Evolutionary conservation across 2,888 invertebrate species (phyloP).

Genomic region (Biston stratarius): DNA sequence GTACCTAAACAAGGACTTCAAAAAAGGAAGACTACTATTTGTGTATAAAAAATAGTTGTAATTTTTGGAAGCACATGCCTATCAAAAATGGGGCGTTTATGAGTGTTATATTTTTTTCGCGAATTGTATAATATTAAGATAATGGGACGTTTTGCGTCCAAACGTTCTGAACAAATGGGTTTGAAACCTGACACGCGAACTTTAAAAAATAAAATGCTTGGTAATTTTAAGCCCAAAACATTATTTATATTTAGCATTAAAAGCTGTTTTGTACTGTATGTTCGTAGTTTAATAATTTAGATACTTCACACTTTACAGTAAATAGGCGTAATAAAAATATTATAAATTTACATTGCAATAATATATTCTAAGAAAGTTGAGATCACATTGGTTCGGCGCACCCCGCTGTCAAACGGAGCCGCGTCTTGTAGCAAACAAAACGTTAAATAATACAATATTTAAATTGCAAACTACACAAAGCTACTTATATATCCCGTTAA

Average conservation of each 20-base stretch:
- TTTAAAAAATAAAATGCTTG: too few relatives aligned
- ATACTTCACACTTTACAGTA: conserved; percentile 15
- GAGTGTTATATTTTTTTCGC: too few relatives aligned
- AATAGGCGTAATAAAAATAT: conserved; percentile 14
- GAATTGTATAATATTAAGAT: too few relatives aligned
- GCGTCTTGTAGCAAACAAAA: conserved; percentile 8
- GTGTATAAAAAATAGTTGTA: too few relatives aligned
- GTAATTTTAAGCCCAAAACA: not conserved
- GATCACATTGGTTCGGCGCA: conserved; percentile 26
- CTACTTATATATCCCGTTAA: conserved; percentile 1
- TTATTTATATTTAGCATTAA: not conserved
- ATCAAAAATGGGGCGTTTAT: too few relatives aligned
- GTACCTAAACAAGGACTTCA: too few relatives aligned
- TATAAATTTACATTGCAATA: conserved; percentile 24
- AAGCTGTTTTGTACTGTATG: not conserved
- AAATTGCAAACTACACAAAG: conserved; percentile 20
- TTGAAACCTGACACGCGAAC: too few relatives aligned
- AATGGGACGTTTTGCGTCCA: too few relatives aligned
- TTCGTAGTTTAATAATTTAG: not conserved
- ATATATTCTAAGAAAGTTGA: conserved; percentile 32
- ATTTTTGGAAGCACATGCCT: too few relatives aligned
- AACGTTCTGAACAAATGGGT: too few relatives aligned
- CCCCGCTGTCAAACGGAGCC: conserved; percentile 26
- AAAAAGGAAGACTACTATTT: too few relatives aligned
- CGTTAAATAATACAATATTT: conserved; percentile 21